Percentiles rank a stretch among this genome's conserved stretches.
Conservation (phyloP, 1,140 invertebrate genomes). For the Anadara kagoshimensis region DNA sequence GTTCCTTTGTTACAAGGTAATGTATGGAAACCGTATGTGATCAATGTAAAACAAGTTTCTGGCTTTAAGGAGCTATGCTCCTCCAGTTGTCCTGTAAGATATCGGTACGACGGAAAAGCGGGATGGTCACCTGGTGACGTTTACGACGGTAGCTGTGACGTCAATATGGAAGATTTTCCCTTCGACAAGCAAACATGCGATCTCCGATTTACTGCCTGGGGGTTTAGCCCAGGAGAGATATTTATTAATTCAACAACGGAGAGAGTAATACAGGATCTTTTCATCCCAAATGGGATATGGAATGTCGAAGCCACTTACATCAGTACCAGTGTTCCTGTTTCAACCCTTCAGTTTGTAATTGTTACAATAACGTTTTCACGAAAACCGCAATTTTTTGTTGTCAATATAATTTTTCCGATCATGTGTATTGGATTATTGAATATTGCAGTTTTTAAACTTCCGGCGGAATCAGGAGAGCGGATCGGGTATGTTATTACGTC, state of each 20-base stretch:
- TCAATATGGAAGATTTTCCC: constrained; percentile 25
- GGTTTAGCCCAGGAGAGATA: background rate
- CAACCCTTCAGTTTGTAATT: constrained; percentile 2
- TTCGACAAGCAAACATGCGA: constrained; percentile 31
- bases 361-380: constrained; percentile 21
- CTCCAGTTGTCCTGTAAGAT: background rate
- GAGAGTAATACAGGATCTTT: constrained; percentile 4
- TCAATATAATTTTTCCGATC: constrained; percentile 25
- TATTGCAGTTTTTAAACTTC: constrained; percentile 32
- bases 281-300: background rate
- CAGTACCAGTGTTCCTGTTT: too few species aligned
- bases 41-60: constrained; percentile 12
- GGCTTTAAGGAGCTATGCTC: constrained; percentile 2
- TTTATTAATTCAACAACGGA: constrained; percentile 7
- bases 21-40: constrained; percentile 26
- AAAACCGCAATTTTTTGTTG: constrained; percentile 21
- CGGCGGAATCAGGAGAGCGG: constrained; percentile 29
- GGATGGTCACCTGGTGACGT: constrained; percentile 18
- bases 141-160: constrained; percentile 6
- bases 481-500: constrained; percentile 32
- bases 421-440: constrained; percentile 30
- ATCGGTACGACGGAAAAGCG: constrained; percentile 8
- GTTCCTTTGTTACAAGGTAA: constrained; percentile 3
- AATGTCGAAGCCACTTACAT: background rate
- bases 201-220: constrained; percentile 5